These are phyloP conservation scores for Cepphus grylle DNA, from an alignment of 2,113 vertebrate genomes.

Conservation along the genomic window DNA sequence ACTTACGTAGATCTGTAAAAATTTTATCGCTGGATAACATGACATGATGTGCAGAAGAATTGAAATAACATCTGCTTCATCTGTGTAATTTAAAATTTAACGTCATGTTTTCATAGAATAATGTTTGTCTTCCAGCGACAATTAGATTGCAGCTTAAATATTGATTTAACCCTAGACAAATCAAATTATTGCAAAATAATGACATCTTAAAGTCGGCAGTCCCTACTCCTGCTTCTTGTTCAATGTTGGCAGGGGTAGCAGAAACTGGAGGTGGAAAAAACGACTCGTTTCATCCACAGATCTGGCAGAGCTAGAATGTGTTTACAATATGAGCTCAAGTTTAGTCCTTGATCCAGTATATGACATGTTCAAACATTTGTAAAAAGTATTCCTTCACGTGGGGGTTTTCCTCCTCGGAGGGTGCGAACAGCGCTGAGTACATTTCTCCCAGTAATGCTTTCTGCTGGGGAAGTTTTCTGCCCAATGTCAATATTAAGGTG, in stretches of 20 bases:
- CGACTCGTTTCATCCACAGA: background rate
- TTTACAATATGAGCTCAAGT: background rate
- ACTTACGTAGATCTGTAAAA: background rate
- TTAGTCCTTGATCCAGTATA: background rate
- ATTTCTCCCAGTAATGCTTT: background rate
- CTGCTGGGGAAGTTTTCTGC: background rate
- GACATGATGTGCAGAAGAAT: background rate
- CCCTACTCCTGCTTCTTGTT: background rate
- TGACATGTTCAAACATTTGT: background rate
- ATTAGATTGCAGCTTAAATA: background rate
- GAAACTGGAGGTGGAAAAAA: background rate
- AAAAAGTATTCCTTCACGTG: background rate
- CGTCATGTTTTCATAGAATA: background rate
- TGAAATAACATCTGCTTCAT: conserved; percentile 7
- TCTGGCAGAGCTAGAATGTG: background rate
- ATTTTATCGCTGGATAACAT: background rate
- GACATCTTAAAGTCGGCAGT: background rate
- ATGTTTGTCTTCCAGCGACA: background rate
- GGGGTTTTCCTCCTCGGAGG: background rate
- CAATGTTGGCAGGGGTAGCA: background rate
- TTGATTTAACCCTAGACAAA: conserved; percentile 1
- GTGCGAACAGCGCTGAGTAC: background rate
- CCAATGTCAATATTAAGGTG: background rate
- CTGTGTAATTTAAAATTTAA: conserved; percentile 1
- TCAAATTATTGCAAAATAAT: conserved; percentile 33